A percentile compares a stretch with the other conserved stretches of the same genome.
These are phyloP conservation scores for Brachyrhaphis roseni DNA, from an alignment of 2,797 vertebrate genomes.

Conservation along the genomic window DNA sequence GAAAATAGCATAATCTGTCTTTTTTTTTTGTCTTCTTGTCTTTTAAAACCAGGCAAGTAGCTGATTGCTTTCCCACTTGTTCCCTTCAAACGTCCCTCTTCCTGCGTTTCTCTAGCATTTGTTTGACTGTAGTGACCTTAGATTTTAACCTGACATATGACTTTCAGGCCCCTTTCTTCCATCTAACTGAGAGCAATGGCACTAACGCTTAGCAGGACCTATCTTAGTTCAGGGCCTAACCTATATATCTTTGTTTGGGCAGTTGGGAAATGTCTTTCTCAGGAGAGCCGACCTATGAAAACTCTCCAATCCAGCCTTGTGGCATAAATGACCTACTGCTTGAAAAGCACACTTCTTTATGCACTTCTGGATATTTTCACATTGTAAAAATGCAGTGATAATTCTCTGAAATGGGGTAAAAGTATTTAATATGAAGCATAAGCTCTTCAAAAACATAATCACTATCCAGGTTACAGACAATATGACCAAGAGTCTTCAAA, in stretches of 20 bases:
- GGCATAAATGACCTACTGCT: background rate
- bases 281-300: background rate
- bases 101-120: background rate
- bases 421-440: background rate
- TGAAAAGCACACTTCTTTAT: background rate
- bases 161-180: background rate
- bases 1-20: background rate
- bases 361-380: background rate
- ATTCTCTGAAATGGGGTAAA: background rate
- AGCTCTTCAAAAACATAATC: background rate
- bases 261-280: background rate
- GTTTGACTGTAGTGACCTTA: constrained; percentile 2
- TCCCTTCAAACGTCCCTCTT: background rate
- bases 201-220: background rate
- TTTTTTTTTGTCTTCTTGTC: background rate
- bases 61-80: background rate
- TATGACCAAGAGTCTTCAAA: background rate
- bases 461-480: background rate
- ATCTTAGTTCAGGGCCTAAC: background rate
- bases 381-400: background rate
- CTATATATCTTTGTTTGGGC: background rate
- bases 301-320: background rate
- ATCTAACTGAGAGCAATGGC: background rate
- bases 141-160: background rate
- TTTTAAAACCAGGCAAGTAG: background rate